Conservation (phyloP, 2,797 vertebrate genomes). For the Staurois parvus region DNA sequence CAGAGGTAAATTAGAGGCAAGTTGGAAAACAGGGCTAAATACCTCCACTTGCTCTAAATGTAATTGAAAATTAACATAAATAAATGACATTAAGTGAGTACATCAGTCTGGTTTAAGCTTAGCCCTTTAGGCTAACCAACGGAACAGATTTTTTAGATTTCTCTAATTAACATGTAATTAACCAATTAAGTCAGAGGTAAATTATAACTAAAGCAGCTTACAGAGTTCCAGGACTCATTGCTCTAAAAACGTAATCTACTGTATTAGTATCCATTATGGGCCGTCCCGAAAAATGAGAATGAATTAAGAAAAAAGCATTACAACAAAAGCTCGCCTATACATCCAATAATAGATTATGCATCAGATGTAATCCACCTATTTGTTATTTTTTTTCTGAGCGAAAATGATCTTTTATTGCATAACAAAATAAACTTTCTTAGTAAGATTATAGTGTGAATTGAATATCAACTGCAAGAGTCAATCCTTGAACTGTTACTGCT, state of each 20-base stretch:
- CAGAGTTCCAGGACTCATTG: slow-evolving; percentile 42
- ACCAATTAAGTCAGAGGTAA: slow-evolving; percentile 57
- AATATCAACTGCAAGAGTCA: neutral
- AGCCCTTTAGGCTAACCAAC: slow-evolving; percentile 53
- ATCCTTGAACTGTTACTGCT: neutral
- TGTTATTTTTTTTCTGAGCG: neutral
- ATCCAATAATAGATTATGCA: neutral
- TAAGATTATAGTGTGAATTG: neutral
- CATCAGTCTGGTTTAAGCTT: slow-evolving; percentile 44
- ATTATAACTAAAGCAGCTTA: slow-evolving; percentile 56
- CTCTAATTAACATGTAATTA: slow-evolving; percentile 61
- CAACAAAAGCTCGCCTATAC: slow-evolving; percentile 8
- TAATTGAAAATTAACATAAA: slow-evolving; percentile 54
- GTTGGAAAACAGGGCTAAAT: slow-evolving; percentile 24
- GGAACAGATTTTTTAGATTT: slow-evolving; percentile 53
- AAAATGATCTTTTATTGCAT: neutral
- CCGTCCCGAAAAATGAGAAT: slow-evolving; percentile 31
- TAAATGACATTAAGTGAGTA: slow-evolving; percentile 47
- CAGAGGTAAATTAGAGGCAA: slow-evolving; percentile 36
- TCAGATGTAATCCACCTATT: neutral
- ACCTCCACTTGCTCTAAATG: slow-evolving; percentile 31
- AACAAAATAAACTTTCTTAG: neutral
- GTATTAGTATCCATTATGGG: slow-evolving; percentile 50
- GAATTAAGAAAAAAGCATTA: slow-evolving; percentile 16
- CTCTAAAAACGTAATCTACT: slow-evolving; percentile 55